Percentiles rank a stretch among this genome's conserved stretches.
These are phyloP conservation scores for Metellina segmentata DNA, from an alignment of 2,888 invertebrate species.

Conservation along the genomic window DNA sequence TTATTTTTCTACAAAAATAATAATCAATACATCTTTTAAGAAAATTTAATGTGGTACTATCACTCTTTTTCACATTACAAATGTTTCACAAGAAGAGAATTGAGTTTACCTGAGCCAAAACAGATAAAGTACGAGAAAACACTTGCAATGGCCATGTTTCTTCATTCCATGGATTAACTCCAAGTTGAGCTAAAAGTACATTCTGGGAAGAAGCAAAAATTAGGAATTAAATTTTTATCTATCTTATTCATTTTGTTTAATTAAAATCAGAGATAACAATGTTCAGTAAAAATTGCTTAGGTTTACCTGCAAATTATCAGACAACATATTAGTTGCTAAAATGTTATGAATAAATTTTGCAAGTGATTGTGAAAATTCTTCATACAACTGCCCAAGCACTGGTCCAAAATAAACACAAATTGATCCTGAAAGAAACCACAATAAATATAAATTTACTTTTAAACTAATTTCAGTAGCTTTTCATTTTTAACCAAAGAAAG, in stretches of 20 bases:
- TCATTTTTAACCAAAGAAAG: neutral
- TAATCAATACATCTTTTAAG: too few species aligned
- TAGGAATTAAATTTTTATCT: neutral
- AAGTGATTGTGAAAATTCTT: constrained; percentile 86
- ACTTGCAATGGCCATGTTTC: constrained; percentile 88
- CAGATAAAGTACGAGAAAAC: constrained; percentile 88
- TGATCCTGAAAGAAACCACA: constrained; percentile 83
- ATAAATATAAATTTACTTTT: neutral
- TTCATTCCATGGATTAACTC: constrained; percentile 86
- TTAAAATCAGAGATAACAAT: constrained; percentile 10
- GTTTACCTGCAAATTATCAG: constrained; percentile 84
- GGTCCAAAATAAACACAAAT: constrained; percentile 89
- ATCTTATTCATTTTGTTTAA: neutral
- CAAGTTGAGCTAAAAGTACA: constrained; percentile 87
- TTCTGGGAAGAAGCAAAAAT: constrained; percentile 82
- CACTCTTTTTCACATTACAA: too few species aligned
- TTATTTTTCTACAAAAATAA: too few species aligned
- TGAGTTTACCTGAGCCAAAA: constrained; percentile 87
- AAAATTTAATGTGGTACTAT: too few species aligned
- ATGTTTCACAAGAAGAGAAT: neutral
- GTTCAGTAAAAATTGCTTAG: neutral
- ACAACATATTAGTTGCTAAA: constrained; percentile 87
- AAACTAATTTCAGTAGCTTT: neutral
- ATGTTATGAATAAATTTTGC: constrained; percentile 89
- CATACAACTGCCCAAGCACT: constrained; percentile 84